Conservation (phyloP, 2,113 vertebrate genomes). For the Gadus chalcogrammus region DNA sequence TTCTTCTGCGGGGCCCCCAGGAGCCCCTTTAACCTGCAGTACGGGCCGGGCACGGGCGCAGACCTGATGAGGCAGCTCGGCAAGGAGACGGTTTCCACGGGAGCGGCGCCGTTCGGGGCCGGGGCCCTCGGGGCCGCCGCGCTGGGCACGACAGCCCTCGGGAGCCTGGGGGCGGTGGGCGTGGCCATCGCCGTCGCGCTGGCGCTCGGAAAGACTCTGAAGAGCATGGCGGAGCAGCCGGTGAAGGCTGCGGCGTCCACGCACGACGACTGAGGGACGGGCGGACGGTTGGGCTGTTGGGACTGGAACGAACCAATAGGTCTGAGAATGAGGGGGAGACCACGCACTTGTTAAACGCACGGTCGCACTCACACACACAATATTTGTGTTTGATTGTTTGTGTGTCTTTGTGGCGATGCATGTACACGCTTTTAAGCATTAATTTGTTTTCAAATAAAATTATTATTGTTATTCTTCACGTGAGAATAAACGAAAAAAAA, state of each 20-base stretch:
- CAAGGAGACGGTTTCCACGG: constrained; percentile 63
- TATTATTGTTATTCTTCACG: no score
- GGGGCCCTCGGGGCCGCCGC: constrained; percentile 53
- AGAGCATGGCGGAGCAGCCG: constrained; percentile 39
- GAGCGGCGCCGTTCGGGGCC: constrained; percentile 55
- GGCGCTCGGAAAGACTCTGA: constrained; percentile 48
- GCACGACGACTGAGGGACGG: constrained; percentile 24
- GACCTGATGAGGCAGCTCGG: constrained; percentile 53
- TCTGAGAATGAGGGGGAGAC: no score
- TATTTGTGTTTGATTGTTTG: no score
- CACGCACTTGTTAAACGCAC: no score
- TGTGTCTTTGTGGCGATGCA: no score
- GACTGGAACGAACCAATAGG: no score
- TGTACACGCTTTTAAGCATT: no score
- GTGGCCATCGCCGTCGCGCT: constrained; percentile 41
- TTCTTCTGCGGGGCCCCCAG: constrained; percentile 55
- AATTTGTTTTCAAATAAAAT: no score
- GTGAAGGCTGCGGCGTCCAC: background rate
- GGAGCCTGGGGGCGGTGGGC: constrained; percentile 53
- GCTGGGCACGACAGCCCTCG: constrained; percentile 49
- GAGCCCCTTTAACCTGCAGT: constrained; percentile 54
- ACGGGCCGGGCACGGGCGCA: constrained; percentile 41
- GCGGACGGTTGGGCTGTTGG: background rate
- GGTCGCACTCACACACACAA: no score
- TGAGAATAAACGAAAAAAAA: no score